phyloP scores from a whole-genome alignment of 2,888 invertebrate species.

The Xanthorhoe spadicearia region DNA sequence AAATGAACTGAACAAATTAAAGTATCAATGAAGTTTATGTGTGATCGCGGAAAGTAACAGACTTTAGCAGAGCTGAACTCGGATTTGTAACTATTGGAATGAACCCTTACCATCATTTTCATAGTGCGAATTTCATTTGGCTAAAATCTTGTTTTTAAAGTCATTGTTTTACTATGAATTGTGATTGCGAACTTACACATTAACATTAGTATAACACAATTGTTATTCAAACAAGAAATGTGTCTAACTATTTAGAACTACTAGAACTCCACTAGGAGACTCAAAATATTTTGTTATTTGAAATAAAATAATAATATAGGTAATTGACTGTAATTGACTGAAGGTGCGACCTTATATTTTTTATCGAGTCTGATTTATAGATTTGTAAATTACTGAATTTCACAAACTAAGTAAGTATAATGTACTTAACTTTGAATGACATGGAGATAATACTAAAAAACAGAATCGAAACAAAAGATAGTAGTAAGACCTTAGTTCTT shows the following conservation, averaged over 20 bases:
- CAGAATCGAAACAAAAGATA: neutral
- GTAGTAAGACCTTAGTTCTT: conserved; percentile 55
- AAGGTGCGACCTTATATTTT: no score
- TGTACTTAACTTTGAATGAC: neutral
- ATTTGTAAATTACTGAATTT: no score
- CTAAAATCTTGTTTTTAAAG: neutral
- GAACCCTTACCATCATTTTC: conserved; percentile 9
- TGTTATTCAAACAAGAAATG: neutral
- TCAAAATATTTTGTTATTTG: no score
- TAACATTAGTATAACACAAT: no score
- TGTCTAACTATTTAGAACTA: neutral
- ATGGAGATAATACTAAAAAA: neutral
- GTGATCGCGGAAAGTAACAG: conserved; percentile 60
- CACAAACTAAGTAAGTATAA: no score
- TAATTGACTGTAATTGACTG: no score
- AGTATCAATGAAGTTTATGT: conserved; percentile 57
- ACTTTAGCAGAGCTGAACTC: conserved; percentile 57
- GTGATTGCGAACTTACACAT: no score
- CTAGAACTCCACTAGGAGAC: no score
- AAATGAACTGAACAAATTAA: conserved; percentile 46
- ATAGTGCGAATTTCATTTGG: neutral
- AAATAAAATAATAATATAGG: no score
- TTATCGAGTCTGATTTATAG: no score
- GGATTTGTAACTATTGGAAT: conserved; percentile 69
- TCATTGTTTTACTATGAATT: no score